Base-by-base conservation (phyloP, 1,140 invertebrate genomes). In the Papilio machaon region DNA sequence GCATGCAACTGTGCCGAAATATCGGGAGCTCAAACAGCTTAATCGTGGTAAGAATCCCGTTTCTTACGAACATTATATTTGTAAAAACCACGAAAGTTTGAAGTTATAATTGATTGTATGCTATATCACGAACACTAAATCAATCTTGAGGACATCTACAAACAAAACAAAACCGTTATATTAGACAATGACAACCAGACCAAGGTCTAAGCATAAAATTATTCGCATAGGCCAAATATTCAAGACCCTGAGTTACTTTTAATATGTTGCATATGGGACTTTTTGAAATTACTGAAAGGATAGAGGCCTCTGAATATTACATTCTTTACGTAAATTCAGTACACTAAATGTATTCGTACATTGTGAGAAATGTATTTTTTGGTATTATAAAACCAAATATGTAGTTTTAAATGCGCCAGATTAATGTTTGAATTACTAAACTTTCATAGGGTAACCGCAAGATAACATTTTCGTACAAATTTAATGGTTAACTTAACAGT, bases 81-180 rank as follows among this genome's bases (percentile, higher is more conserved):
- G n/a, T n/a, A n/a, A n/a, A n/a, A n/a, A n/a, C n/a, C n/a, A n/a
- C n/a, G n/a, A n/a, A n/a, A n/a, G n/a, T n/a, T n/a, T n/a, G n/a
- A n/a, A n/a, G n/a, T n/a, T n/a, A n/a, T 75, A 75, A 75, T 75
- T 75, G 73, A 49, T 47, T 7, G 19, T 75, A 75, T 75, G 73
- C 73, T 4, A 23, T 47, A 47, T 75, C 73, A 75, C 73, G 73
- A 49, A 75, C 73, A 23, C 47, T 75, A 52, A 49, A 46, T 73
- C 17, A 73, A 73, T 46, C 35, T n/a, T n/a, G 4, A 19, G 43
- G 15, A 47, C 35, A 73, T 73, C 8, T 9, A 10, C 38, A 73
- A 46, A 43, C 1, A 10, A 73, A 73, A 73, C n/a, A 73, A 46
- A 73, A 67, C 64, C 2, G 30, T 35, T 67, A 67, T 23, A 11